Conservation (phyloP, 2,797 vertebrate species). For the Helostoma temminkii region DNA sequence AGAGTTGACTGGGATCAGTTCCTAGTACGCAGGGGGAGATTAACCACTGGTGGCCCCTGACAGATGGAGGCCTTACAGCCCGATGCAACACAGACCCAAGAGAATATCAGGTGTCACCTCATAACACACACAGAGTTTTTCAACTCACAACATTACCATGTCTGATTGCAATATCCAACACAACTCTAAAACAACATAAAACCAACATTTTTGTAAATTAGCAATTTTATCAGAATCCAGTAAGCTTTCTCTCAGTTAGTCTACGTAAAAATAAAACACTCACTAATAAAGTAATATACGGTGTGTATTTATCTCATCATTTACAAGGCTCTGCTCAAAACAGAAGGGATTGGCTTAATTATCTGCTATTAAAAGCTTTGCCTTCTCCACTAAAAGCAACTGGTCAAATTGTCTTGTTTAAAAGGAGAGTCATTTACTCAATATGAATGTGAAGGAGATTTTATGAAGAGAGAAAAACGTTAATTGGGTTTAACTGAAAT, state of each 20-base stretch:
- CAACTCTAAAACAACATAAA: conserved; percentile 27
- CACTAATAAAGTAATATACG: neutral
- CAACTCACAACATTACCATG: conserved; percentile 68
- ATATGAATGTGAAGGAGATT: conserved; percentile 15
- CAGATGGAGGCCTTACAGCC: conserved; percentile 84
- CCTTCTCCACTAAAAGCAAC: conserved; percentile 33
- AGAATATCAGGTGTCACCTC: conserved; percentile 84
- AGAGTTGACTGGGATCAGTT: conserved; percentile 78
- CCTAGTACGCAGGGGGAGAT: conserved; percentile 75
- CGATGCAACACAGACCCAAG: conserved; percentile 74
- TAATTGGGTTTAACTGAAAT: conserved; percentile 28
- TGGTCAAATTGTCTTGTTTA: conserved; percentile 25
- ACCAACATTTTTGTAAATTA: conserved; percentile 2
- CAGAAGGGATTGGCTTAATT: conserved; percentile 18
- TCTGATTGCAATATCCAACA: conserved; percentile 61
- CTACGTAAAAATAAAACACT: neutral
- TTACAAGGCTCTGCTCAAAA: conserved; percentile 16
- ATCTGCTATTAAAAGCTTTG: conserved; percentile 39
- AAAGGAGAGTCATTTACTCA: conserved; percentile 30
- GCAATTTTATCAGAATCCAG: conserved; percentile 9
- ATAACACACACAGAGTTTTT: conserved; percentile 82
- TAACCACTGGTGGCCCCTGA: conserved; percentile 81
- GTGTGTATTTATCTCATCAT: conserved; percentile 8
- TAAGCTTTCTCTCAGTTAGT: conserved; percentile 1
- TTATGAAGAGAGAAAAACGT: conserved; percentile 30